phyloP scores from a whole-genome alignment of 2,797 vertebrate genomes.

The Sphaeramia orbicularis region DNA sequence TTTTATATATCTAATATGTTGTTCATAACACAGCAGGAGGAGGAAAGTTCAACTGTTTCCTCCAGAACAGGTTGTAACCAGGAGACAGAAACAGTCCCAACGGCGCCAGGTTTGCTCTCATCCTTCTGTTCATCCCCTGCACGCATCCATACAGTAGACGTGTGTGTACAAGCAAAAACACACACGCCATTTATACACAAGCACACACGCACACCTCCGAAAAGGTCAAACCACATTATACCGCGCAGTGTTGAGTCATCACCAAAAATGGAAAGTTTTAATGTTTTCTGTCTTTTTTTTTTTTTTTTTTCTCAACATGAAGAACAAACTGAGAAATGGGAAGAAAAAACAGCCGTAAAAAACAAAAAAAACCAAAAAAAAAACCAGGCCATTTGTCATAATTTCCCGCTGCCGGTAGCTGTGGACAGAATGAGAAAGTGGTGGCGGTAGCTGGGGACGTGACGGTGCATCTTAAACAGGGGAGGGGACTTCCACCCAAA shows the following conservation, averaged over 20 bases:
- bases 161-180: too few species aligned
- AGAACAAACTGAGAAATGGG: constrained; percentile 72
- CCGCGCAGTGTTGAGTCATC: constrained; percentile 70
- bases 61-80: too few species aligned
- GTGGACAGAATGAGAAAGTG: constrained; percentile 77
- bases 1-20: too few species aligned
- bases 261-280: constrained; percentile 78
- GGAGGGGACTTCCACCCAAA: constrained; percentile 42
- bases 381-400: constrained; percentile 77
- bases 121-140: too few species aligned
- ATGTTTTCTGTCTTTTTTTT: constrained; percentile 66
- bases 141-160: too few species aligned
- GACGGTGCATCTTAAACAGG: constrained; percentile 68
- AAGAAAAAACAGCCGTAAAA: constrained; percentile 68
- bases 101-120: too few species aligned
- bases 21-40: too few species aligned
- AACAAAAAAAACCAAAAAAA: too few species aligned
- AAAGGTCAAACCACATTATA: constrained; percentile 74
- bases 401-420: constrained; percentile 76
- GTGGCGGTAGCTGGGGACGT: constrained; percentile 48
- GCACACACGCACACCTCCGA: constrained; percentile 53
- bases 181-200: not conserved
- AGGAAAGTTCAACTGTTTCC: too few species aligned
- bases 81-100: too few species aligned
- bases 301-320: constrained; percentile 23